A percentile compares a stretch with the other conserved stretches of the same genome.
phyloP scores from a whole-genome alignment of 2,888 invertebrate species.

The Morinoia aosen region DNA sequence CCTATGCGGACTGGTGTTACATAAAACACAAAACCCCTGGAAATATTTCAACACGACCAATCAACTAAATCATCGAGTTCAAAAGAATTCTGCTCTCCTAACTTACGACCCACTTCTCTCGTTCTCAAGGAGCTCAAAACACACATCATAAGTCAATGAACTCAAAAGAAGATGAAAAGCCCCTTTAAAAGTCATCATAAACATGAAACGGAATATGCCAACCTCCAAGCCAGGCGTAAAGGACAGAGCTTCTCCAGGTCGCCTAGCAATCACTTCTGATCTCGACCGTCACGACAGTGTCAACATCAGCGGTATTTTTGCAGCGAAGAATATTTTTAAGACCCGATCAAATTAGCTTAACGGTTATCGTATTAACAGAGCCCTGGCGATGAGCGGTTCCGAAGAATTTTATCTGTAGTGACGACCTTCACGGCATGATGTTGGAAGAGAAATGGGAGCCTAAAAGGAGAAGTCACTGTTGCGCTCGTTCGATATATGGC shows the following conservation, averaged over 20 bases:
- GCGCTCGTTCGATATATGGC: too few relatives aligned
- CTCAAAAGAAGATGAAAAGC: not conserved
- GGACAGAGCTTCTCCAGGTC: not conserved
- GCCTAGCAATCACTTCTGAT: not conserved
- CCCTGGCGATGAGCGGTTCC: not conserved
- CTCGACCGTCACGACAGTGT: not conserved
- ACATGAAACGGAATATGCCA: too few relatives aligned
- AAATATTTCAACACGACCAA: not conserved
- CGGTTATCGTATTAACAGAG: not conserved
- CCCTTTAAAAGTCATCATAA: not conserved
- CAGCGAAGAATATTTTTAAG: not conserved
- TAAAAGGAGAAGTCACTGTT: not conserved
- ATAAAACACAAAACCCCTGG: not conserved
- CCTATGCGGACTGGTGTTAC: not conserved
- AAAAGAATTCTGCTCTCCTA: not conserved
- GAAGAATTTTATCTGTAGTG: not conserved
- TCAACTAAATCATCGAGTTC: not conserved
- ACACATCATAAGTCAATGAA: not conserved
- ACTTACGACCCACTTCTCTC: not conserved
- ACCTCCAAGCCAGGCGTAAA: not conserved
- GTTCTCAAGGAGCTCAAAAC: not conserved
- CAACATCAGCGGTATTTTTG: not conserved
- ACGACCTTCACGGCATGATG: not conserved
- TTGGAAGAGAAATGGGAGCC: not conserved
- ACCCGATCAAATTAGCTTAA: not conserved